These are phyloP conservation scores for Condylura cristata DNA, from an alignment of 2,113 vertebrate species.

Conservation along the genomic window DNA sequence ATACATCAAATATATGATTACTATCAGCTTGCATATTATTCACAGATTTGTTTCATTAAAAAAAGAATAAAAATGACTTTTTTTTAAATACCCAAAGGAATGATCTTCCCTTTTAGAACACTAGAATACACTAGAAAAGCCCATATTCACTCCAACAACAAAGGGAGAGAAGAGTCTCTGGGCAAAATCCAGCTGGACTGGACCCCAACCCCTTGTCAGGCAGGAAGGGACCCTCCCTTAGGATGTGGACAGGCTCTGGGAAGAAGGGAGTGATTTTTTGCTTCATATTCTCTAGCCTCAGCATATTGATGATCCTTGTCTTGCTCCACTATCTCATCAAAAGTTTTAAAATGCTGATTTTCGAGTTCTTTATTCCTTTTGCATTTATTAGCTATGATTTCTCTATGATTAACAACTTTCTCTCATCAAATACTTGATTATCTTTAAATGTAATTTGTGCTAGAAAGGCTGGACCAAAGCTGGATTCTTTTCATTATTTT, in stretches of 20 bases:
- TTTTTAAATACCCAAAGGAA: neutral
- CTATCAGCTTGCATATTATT: neutral
- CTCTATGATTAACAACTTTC: constrained; percentile 54
- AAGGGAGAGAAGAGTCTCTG: neutral
- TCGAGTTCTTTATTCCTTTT: constrained; percentile 19
- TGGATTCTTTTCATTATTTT: neutral
- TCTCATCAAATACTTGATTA: constrained; percentile 69
- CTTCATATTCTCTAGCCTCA: neutral
- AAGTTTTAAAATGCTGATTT: constrained; percentile 30
- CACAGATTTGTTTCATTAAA: neutral
- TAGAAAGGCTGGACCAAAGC: constrained; percentile 48
- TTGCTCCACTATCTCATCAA: neutral
- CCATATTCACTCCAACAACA: neutral
- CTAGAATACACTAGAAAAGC: neutral
- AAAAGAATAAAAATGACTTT: neutral
- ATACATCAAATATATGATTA: neutral
- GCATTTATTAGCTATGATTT: constrained; percentile 61
- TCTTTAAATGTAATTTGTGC: constrained; percentile 50
- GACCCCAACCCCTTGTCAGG: neutral
- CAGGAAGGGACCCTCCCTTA: neutral
- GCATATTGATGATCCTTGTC: neutral
- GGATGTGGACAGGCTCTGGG: neutral
- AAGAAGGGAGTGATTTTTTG: neutral
- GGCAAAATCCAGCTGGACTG: neutral
- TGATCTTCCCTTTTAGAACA: neutral